Evolutionary conservation across 2,888 invertebrate species (phyloP), one percentile per base, ranked within the genome.

Genomic region (Oscheius sp.): DNA sequence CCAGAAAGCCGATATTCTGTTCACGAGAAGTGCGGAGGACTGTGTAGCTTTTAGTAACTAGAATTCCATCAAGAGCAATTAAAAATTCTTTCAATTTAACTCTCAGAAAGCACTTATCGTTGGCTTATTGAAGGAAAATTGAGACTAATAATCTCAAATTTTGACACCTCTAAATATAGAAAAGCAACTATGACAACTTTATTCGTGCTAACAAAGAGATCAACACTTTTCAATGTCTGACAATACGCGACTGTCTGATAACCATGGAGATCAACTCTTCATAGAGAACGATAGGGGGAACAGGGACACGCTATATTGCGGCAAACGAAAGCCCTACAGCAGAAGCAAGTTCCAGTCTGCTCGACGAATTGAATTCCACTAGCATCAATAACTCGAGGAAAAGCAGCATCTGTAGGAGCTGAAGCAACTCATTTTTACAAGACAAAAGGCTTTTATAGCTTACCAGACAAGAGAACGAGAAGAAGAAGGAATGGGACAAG

Each of bases 241-340:
- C n/a, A n/a, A n/a, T n/a, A n/a, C n/a, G n/a, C n/a, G n/a, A n/a
- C n/a, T n/a, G n/a, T n/a, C n/a, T n/a, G n/a, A n/a, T n/a, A n/a
- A n/a, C n/a, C n/a, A n/a, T n/a, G n/a, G n/a, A n/a, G n/a, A n/a
- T n/a, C n/a, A n/a, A n/a, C n/a, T n/a, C n/a, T n/a, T 25, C 27
- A 61, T 27, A 61, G 10, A 1, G 61, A 39, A 8, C 25, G 42
- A 20, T 61, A 61, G 25, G 29, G 42, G 27, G 61, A 61, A 17
- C 61, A 61, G 3, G 61, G 61, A 42, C 61, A 61, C 27, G 15
- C 27, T 17, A 45, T 42, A 42, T 42, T 39, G 1, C 31, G 25
- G 29, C 61, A 61, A 10, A 61, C 10, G 45, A 61, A 61, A 4
- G 61, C 61, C 10, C 45, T 25, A 17, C 61, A 61, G 61, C 61